phyloP scores from a whole-genome alignment of 1,140 invertebrate genomes.

The Platyscapa corneri region DNA sequence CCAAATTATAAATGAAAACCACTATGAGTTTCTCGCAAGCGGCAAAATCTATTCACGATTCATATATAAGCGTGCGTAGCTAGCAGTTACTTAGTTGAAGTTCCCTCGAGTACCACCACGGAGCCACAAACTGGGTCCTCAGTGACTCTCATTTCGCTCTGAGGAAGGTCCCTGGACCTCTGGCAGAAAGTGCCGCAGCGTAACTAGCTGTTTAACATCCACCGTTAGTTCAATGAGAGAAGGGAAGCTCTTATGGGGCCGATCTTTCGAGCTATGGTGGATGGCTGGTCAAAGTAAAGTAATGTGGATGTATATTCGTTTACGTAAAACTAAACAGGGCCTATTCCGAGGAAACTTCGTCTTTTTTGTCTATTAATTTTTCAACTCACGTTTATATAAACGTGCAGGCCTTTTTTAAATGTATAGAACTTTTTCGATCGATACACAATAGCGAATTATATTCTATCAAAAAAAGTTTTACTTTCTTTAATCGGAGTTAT shows the following conservation, averaged over 20 bases:
- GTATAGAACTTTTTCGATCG: too few species aligned
- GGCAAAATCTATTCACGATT: neutral
- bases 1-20: conserved; percentile 4
- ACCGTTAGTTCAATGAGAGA: conserved; percentile 55
- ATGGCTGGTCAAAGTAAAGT: conserved; percentile 63
- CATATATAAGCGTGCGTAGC: conserved; percentile 37
- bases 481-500: too few species aligned
- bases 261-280: conserved; percentile 58
- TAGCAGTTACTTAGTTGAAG: neutral
- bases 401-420: too few species aligned
- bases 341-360: conserved; percentile 57
- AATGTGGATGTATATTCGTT: conserved; percentile 43
- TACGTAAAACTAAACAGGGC: conserved; percentile 60
- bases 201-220: conserved; percentile 58
- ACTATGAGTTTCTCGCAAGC: conserved; percentile 43
- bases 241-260: conserved; percentile 53
- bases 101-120: conserved; percentile 53
- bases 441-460: too few species aligned
- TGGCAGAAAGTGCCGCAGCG: conserved; percentile 62
- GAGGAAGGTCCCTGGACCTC: conserved; percentile 64
- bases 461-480: too few species aligned
- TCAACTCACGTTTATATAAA: neutral
- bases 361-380: conserved; percentile 27
- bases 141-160: conserved; percentile 57
- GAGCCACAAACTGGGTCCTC: conserved; percentile 47